phyloP scores from a whole-genome alignment of 2,797 vertebrate species.

The Pangasius krempfi region DNA sequence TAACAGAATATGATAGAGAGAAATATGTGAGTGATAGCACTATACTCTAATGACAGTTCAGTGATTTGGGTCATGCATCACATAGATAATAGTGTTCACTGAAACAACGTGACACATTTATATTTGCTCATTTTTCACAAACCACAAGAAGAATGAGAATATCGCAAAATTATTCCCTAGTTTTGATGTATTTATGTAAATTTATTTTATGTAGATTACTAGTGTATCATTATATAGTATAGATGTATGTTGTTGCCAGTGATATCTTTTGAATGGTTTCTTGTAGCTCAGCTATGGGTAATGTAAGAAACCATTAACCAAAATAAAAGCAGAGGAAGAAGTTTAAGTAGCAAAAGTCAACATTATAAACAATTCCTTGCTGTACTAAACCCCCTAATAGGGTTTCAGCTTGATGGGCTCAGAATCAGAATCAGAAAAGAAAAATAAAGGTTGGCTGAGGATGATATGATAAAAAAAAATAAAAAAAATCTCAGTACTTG shows the following conservation, averaged over 20 bases:
- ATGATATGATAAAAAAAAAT: background rate
- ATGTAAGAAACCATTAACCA: background rate
- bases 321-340: background rate
- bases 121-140: background rate
- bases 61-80: background rate
- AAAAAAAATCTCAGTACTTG: background rate
- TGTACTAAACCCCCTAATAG: background rate
- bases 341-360: background rate
- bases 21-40: background rate
- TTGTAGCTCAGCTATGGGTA: background rate
- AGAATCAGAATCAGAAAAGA: background rate
- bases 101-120: conserved; percentile 1
- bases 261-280: background rate
- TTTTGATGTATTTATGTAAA: background rate
- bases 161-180: background rate
- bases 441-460: background rate
- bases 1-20: conserved; percentile 3
- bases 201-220: background rate
- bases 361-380: background rate
- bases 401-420: background rate
- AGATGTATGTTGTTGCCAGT: background rate
- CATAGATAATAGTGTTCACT: conserved; percentile 2
- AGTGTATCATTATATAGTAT: background rate
- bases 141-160: background rate
- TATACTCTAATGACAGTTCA: background rate